These are phyloP conservation scores for Spheniscus mendiculus DNA, from an alignment of 2,113 vertebrate species.

Conservation along the genomic window DNA sequence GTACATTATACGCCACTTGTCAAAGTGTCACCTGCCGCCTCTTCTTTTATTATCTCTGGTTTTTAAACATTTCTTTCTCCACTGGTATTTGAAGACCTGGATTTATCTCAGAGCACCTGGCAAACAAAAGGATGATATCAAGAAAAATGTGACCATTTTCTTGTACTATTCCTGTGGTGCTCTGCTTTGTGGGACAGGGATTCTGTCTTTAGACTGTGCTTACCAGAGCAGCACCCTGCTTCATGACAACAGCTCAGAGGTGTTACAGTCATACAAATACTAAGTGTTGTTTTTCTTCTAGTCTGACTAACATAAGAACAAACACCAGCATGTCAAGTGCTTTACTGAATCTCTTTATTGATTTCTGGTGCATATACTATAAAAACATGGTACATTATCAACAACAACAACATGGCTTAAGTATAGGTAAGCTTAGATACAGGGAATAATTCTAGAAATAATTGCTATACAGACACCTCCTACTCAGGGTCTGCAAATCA, in stretches of 20 bases:
- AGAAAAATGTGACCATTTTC: background rate
- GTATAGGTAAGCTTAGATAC: background rate
- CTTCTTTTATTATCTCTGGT: background rate
- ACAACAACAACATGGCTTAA: background rate
- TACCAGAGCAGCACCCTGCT: background rate
- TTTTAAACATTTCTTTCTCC: background rate
- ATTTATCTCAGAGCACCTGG: background rate
- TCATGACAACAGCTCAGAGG: background rate
- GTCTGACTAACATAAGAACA: background rate
- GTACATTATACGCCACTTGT: too few relatives aligned
- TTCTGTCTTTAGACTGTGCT: background rate
- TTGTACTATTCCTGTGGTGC: background rate
- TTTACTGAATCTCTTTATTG: conserved; percentile 5
- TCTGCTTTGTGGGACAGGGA: background rate
- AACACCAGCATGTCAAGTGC: background rate
- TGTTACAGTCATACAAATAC: background rate
- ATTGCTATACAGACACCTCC: background rate
- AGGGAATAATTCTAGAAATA: background rate
- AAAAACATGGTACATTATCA: background rate
- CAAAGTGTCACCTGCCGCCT: background rate
- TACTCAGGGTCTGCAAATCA: background rate
- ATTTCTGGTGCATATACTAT: background rate
- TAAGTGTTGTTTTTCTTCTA: background rate
- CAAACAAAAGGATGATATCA: background rate
- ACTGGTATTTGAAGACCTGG: background rate